Base-by-base conservation (phyloP, 2,113 vertebrate species). In the Eulacestoma nigropectus region DNA sequence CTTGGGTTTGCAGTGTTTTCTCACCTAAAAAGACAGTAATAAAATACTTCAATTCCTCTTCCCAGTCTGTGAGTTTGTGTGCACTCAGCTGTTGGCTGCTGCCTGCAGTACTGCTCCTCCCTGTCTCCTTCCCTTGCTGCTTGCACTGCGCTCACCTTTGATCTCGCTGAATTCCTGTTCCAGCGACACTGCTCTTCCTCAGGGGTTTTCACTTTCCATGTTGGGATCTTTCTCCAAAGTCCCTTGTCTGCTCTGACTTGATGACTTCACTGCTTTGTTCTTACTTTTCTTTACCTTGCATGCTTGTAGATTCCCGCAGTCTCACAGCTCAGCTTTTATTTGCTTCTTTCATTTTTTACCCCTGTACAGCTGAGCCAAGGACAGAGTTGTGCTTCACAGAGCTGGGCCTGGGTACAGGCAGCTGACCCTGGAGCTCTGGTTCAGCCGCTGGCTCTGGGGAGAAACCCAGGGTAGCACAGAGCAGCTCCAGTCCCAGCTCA, bases 381-480 rank as follows among this genome's bases (percentile, higher is more conserved):
- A 10, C 63, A 23, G 13, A 4, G 72, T 39, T 62, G 52, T 42
- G 67, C n/a, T 68, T 15, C 41, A 2, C 3, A 11, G n/a, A 44
- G 55, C 86, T 27, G 79, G 56, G 72, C 14, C 33, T 29, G 75
- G 27, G 18, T 3, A 8, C 62, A 23, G 37, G 41, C 70, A 47
- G 63, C 83, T 27, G 57, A 1, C 3, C 55, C 27, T 10, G 5
- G 72, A 70, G 81, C 69, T 3, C 46, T 37, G 69, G 44, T 33
- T 50, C 13, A 32, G 63, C n/a, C 0, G 0, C 73, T 46, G 79
- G 23, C 50, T 35, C 5, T n/a, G 47, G 60, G 41, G 56, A 42
- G n/a, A 14, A 29, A 2, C 2, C 18, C 0, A 1, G 32, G 1
- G 0, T 1, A 10, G 56, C 0, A 0, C 69, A n/a, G 47, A 50